phyloP scores from a whole-genome alignment of 2,113 vertebrate species.

The Solenodon paradoxus region DNA sequence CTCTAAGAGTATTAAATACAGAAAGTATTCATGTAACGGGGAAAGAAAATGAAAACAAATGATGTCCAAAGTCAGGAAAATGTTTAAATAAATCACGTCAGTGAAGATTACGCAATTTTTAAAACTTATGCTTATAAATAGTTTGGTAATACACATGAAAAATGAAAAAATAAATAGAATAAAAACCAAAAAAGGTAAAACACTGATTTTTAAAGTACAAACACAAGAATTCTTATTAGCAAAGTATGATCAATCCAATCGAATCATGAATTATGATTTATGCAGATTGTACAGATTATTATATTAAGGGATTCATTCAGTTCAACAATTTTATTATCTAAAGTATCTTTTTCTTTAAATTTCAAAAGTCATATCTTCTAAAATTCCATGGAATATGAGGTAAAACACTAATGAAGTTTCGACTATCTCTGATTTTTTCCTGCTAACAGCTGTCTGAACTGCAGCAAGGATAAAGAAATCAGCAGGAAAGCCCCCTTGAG shows the following conservation, averaged over 20 bases:
- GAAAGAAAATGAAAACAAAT: background rate
- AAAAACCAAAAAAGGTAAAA: background rate
- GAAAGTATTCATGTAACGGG: background rate
- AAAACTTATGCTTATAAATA: background rate
- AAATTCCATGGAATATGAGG: background rate
- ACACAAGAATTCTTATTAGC: background rate
- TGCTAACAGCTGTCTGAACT: background rate
- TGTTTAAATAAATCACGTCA: background rate
- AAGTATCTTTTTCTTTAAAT: background rate
- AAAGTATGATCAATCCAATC: background rate
- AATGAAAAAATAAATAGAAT: background rate
- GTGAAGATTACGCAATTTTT: background rate
- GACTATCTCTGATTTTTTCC: background rate
- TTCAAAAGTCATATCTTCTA: background rate
- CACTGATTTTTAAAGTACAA: background rate
- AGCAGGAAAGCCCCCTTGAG: background rate
- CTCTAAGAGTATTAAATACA: background rate
- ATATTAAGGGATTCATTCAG: background rate
- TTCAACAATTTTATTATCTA: too few relatives aligned
- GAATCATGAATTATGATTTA: background rate
- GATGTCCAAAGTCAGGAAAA: background rate
- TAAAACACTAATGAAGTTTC: background rate
- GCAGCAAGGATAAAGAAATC: background rate
- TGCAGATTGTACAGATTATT: background rate
- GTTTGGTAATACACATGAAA: background rate